A percentile compares a stretch with the other conserved stretches of the same genome.
Conservation (phyloP, 2,113 vertebrate species). For the Rostratula benghalensis region DNA sequence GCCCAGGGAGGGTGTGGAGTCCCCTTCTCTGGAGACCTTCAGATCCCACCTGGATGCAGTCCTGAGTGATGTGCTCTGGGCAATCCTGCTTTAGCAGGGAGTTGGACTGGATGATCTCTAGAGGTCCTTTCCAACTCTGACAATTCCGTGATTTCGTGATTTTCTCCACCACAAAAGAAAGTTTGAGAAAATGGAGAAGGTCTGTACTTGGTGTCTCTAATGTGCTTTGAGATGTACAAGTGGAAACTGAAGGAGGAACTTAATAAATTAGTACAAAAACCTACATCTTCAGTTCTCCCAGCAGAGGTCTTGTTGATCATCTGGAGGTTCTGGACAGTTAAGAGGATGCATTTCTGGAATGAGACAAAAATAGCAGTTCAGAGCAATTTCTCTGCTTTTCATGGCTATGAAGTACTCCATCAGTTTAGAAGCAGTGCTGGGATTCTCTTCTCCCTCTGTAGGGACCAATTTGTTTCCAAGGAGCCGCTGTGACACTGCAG, state of each 20-base stretch:
- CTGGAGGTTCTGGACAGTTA: not conserved
- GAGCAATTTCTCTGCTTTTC: not conserved
- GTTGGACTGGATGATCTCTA: too few relatives aligned
- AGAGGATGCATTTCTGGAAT: not conserved
- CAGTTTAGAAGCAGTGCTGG: not conserved
- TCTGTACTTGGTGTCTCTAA: accelerated
- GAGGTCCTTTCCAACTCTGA: too few relatives aligned
- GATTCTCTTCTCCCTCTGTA: not conserved
- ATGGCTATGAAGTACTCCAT: not conserved
- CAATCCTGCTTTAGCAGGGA: too few relatives aligned
- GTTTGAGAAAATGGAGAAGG: not conserved
- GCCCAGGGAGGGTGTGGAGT: too few relatives aligned
- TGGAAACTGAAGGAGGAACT: not conserved
- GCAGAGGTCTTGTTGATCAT: not conserved
- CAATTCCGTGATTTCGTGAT: too few relatives aligned
- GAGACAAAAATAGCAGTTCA: not conserved
- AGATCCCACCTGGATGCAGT: too few relatives aligned
- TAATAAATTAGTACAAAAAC: not conserved
- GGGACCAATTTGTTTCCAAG: not conserved
- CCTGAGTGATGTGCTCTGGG: too few relatives aligned
- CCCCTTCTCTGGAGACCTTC: too few relatives aligned
- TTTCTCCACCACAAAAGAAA: not conserved
- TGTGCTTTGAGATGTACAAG: not conserved
- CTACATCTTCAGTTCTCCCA: not conserved
- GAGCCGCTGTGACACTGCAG: not conserved